These are phyloP conservation scores for Polypedilum vanderplanki DNA, from an alignment of 1,140 invertebrate genomes.

Conservation along the genomic window DNA sequence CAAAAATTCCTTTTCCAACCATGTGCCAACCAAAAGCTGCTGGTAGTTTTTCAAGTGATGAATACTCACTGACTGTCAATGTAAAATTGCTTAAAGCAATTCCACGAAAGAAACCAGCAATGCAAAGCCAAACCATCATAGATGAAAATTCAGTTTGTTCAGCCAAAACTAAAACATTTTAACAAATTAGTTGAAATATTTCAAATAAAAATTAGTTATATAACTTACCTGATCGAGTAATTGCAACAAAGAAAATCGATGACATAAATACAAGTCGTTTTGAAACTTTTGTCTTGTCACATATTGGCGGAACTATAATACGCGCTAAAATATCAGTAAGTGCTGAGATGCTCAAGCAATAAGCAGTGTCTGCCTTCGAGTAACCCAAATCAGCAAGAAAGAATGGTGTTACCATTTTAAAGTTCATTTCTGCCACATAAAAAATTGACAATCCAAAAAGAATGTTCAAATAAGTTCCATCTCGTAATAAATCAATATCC, in stretches of 20 bases:
- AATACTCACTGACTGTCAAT: conserved; percentile 65
- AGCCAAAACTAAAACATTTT: conserved; percentile 51
- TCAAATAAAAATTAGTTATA: conserved; percentile 23
- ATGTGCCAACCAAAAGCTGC: conserved; percentile 68
- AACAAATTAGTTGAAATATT: conserved; percentile 34
- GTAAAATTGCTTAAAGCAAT: conserved; percentile 65
- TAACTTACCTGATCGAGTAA: conserved; percentile 61
- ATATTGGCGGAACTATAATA: conserved; percentile 61
- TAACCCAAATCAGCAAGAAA: conserved; percentile 60
- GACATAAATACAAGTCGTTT: conserved; percentile 63
- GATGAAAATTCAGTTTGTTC: conserved; percentile 57
- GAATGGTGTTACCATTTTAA: conserved; percentile 67
- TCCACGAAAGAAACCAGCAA: conserved; percentile 65
- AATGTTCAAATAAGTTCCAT: conserved; percentile 61
- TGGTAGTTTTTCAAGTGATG: conserved; percentile 62
- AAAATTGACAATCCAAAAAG: conserved; percentile 61
- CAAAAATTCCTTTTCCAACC: conserved; percentile 66
- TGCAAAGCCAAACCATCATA: conserved; percentile 57
- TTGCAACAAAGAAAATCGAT: conserved; percentile 57
- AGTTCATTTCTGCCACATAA: conserved; percentile 66
- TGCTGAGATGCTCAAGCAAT: conserved; percentile 62
- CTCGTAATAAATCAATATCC: conserved; percentile 57
- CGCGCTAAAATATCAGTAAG: conserved; percentile 63
- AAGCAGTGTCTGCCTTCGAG: conserved; percentile 56
- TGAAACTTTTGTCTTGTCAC: conserved; percentile 56